Evolutionary conservation across 2,113 vertebrate species (phyloP).

Genomic region (Tympanuchus pallidicinctus): DNA sequence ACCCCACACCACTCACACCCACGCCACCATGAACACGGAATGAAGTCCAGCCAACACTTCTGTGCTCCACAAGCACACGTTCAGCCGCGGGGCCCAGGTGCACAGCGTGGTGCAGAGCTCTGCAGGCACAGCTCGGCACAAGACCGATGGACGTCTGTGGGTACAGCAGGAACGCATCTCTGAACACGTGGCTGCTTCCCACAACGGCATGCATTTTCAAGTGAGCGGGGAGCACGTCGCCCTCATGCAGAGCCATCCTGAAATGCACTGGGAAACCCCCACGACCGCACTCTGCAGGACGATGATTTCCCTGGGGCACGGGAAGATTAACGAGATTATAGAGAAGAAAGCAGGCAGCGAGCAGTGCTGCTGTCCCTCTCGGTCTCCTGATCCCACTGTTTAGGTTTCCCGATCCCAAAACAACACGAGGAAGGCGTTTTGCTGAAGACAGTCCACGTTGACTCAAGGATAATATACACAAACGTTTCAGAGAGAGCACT

Average conservation of each 20-base stretch:
- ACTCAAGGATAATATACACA: neutral
- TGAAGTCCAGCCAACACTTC: neutral
- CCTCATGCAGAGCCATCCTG: too few species aligned
- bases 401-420: neutral
- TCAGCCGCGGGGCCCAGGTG: neutral
- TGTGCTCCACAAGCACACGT: too few species aligned
- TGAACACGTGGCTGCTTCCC: neutral
- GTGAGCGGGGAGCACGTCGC: neutral
- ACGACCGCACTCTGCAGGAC: neutral
- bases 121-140: neutral
- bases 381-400: slow-evolving; percentile 6
- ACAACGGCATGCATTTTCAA: neutral
- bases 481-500: neutral
- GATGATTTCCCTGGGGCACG: neutral
- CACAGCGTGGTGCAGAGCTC: neutral
- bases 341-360: neutral
- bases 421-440: neutral
- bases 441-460: neutral
- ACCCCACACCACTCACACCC: neutral
- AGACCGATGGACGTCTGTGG: accelerated
- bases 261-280: neutral
- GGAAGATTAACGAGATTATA: neutral
- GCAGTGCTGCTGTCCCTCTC: neutral
- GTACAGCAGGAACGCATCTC: neutral
- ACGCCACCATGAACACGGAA: neutral